Evolutionary conservation across 2,113 vertebrate species (phyloP), one percentile per base, ranked within the genome.

Genomic region (Miniopterus natalensis): DNA sequence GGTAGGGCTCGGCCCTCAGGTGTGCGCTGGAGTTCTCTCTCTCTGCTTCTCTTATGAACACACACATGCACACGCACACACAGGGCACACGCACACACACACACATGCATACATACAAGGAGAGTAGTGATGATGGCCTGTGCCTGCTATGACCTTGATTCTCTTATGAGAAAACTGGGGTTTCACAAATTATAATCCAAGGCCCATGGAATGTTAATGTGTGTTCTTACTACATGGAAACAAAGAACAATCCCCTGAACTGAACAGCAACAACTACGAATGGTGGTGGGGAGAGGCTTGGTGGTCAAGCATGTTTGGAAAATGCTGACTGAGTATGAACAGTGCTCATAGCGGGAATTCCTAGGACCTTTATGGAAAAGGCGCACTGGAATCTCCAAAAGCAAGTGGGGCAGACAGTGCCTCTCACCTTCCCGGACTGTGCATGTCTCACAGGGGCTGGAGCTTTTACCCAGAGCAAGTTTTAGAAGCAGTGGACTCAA

Each of bases 41-140:
- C 27, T 55, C 47, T 68, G 5, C 10, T 18, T 70, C 71, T 36
- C 36, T 55, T 10, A 31, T 8, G 29, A 42, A 61, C 21, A 42
- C 15, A 51, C 4, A 3, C 5, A n/a, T 3, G 40, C n/a, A 25
- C 10, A 23, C 4, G 9, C 70, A 40, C 1, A 8, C 13, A n/a
- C 14, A 57, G 47, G 47, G 78, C 2, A 21, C 6, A 66, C 3
- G n/a, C 5, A 65, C 27, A n/a, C 13, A 77, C 8, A 3, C 3
- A 10, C 14, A 86, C 20, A 59, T 1, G 74, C 1, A 23, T 4
- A 65, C 3, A 49, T 2, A 55, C 25, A n/a, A 9, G 73, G 0
- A 84, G 13, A 80, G 9, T 36, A 13, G 45, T 47, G 40, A 86
- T 27, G 13, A 66, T 36, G 57, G 23, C 27, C 45, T 73, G 2